Evolutionary conservation across 2,888 invertebrate genomes (phyloP).

Genomic region (Apamea monoglypha): DNA sequence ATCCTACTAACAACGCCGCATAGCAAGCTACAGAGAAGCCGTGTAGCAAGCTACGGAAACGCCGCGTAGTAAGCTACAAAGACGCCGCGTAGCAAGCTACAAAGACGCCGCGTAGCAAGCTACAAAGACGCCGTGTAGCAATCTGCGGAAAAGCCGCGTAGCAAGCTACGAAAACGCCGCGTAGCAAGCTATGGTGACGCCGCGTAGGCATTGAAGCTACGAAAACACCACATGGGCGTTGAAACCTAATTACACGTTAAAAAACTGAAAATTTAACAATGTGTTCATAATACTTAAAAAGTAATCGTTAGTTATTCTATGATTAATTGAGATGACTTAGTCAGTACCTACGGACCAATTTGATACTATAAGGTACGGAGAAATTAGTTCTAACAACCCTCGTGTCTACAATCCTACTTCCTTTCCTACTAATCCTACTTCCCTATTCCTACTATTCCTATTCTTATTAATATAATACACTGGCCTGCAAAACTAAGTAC

Average conservation of each 20-base stretch:
- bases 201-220: neutral
- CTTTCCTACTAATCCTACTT: too few species aligned
- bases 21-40: neutral
- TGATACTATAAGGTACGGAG: neutral
- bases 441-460: too few species aligned
- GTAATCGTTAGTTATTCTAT: too few species aligned
- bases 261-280: neutral
- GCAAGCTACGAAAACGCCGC: too few species aligned
- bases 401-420: neutral
- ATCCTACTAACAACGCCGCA: neutral
- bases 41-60: neutral
- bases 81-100: neutral
- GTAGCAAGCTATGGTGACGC: too few species aligned
- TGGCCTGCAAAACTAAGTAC: too few species aligned
- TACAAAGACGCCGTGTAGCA: neutral
- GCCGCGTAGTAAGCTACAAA: neutral
- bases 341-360: neutral
- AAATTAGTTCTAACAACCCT: neutral
- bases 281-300: neutral
- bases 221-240: neutral
- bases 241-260: neutral
- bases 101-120: neutral
- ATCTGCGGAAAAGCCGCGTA: neutral
- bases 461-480: too few species aligned
- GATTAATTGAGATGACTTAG: neutral